phyloP scores from a whole-genome alignment of 2,888 invertebrate genomes.

The Oxystoma pomonae region DNA sequence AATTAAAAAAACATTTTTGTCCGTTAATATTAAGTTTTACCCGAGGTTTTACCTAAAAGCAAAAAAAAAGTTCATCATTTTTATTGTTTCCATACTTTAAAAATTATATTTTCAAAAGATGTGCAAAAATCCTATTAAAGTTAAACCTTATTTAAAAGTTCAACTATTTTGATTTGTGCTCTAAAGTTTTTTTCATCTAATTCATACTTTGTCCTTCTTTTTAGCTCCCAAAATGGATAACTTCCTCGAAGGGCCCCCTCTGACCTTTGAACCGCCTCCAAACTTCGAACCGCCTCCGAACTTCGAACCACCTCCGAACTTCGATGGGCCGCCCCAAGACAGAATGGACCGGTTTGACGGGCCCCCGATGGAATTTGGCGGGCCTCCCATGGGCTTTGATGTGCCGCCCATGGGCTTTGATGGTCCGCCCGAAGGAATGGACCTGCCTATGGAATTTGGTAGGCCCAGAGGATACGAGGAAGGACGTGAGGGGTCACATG shows the following conservation, averaged over 20 bases:
- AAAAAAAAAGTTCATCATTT: too few species aligned
- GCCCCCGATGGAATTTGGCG: conserved; percentile 10
- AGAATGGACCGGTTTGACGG: conserved; percentile 20
- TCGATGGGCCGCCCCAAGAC: conserved; percentile 16
- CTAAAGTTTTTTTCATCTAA: too few species aligned
- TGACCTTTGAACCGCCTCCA: conserved; percentile 5
- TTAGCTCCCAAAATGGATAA: not conserved
- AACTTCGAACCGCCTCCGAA: conserved; percentile 16
- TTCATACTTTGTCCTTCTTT: not conserved
- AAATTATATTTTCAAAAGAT: too few species aligned
- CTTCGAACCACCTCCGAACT: conserved; percentile 21
- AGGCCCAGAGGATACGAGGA: not conserved
- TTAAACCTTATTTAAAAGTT: too few species aligned
- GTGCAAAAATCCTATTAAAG: too few species aligned
- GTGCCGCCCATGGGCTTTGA: not conserved
- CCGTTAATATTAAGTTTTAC: too few species aligned
- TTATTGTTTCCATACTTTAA: too few species aligned
- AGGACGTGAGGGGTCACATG: not conserved
- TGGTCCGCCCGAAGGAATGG: conserved; percentile 6
- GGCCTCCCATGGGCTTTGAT: conserved; percentile 2
- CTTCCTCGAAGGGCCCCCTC: not conserved
- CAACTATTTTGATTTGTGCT: too few species aligned
- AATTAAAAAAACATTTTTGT: too few species aligned
- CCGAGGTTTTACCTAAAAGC: too few species aligned
- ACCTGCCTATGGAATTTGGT: not conserved